Evolutionary conservation across 2,113 vertebrate species (phyloP).

Genomic region (Odontesthes bonariensis): DNA sequence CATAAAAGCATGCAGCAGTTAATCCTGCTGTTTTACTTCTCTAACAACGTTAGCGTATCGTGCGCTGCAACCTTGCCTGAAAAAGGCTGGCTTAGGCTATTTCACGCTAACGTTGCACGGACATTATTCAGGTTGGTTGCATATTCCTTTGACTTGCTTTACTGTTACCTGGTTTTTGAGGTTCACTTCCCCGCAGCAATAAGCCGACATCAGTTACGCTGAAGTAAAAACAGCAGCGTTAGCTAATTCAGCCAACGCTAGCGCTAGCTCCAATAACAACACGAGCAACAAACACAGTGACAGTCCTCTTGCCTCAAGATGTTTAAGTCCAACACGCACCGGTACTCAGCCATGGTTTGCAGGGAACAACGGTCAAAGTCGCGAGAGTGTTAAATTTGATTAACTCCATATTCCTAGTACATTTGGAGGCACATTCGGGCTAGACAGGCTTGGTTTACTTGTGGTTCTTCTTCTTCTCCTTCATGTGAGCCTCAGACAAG

Average conservation of each 20-base stretch:
- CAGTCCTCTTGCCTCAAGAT: constrained; percentile 8
- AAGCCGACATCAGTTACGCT: constrained; percentile 47
- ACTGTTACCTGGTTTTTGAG: constrained; percentile 45
- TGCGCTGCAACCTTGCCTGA: constrained; percentile 2
- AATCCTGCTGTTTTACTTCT: not conserved
- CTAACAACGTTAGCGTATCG: constrained; percentile 3
- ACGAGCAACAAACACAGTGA: constrained; percentile 25
- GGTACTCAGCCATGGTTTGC: constrained; percentile 41
- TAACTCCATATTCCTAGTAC: constrained; percentile 39
- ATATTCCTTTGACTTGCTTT: constrained; percentile 1
- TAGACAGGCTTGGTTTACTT: constrained; percentile 35
- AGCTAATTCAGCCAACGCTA: constrained; percentile 48
- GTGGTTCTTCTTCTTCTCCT: constrained; percentile 40
- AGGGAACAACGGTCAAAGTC: not conserved
- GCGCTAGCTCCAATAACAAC: constrained; percentile 71
- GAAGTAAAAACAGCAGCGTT: constrained; percentile 42
- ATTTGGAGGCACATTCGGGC: constrained; percentile 47
- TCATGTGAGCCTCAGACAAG: constrained; percentile 6
- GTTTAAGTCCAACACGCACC: not conserved
- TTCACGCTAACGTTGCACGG: not conserved
- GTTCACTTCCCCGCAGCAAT: constrained; percentile 47
- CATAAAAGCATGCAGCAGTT: not conserved
- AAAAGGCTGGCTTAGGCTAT: not conserved
- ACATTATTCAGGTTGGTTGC: constrained; percentile 1
- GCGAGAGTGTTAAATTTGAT: not conserved